Conservation (phyloP, 2,797 vertebrate genomes). For the Gallinago nigripennis region DNA sequence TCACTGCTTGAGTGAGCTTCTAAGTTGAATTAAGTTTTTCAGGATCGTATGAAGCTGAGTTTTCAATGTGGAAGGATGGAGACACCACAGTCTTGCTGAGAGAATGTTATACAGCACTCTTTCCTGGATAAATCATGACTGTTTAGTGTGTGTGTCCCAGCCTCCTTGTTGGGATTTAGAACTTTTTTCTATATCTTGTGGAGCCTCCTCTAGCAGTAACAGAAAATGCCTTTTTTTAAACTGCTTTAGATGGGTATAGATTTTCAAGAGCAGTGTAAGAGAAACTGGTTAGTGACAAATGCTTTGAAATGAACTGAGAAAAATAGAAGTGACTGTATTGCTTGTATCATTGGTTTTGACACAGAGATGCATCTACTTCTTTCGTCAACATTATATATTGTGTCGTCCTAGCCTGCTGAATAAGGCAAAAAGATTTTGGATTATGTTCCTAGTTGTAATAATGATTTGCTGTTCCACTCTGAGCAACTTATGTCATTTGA, state of each 20-base stretch:
- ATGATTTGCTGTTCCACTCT: background rate
- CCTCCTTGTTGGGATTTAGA: background rate
- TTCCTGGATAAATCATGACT: background rate
- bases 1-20: fast-evolving
- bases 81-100: fast-evolving
- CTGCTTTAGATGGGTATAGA: fast-evolving
- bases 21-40: background rate
- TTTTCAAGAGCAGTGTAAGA: background rate
- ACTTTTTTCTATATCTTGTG: background rate
- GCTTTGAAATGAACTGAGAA: background rate
- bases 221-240: background rate
- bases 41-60: background rate
- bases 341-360: background rate
- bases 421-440: background rate
- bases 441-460: background rate
- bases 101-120: background rate
- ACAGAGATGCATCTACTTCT: background rate
- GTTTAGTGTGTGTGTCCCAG: background rate
- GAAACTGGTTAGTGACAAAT: background rate
- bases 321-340: background rate
- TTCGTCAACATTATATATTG: background rate
- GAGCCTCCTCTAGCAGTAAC: background rate
- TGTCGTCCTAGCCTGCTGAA: background rate
- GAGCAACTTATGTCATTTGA: background rate
- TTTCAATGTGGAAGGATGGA: background rate